These are phyloP conservation scores for Piprites chloris DNA, from an alignment of 2,113 vertebrate genomes.

Conservation along the genomic window DNA sequence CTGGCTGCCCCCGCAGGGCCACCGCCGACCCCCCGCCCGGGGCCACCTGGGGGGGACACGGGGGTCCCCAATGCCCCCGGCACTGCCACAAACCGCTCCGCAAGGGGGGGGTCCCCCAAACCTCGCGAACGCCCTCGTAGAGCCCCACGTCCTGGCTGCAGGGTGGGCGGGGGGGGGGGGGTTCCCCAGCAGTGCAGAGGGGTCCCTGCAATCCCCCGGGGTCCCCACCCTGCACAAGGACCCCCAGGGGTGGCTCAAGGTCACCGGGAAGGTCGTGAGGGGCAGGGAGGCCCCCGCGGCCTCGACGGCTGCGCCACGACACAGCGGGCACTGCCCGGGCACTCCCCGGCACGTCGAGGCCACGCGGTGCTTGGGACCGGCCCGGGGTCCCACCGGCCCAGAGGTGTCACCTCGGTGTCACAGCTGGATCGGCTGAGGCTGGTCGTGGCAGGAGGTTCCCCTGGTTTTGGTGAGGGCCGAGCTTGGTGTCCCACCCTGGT, in stretches of 20 bases:
- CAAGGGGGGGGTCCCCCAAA: background rate
- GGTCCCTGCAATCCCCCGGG: background rate
- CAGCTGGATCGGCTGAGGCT: rapidly evolving
- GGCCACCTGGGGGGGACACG: background rate
- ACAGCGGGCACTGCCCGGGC: background rate
- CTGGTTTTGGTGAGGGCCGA: background rate
- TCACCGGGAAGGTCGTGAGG: background rate
- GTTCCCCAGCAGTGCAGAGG: background rate
- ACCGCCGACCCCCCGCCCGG: background rate
- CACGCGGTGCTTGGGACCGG: rapidly evolving
- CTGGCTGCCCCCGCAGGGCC: background rate
- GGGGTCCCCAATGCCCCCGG: background rate
- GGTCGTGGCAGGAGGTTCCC: rapidly evolving
- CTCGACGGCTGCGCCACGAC: background rate
- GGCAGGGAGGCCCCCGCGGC: background rate
- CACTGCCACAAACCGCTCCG: background rate
- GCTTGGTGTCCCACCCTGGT: background rate
- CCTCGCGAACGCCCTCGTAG: rapidly evolving
- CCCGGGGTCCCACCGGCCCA: background rate
- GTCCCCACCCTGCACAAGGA: background rate
- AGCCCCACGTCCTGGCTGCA: rapidly evolving
- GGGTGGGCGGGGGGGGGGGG: background rate
- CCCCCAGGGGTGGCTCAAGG: background rate
- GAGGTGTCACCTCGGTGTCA: rapidly evolving
- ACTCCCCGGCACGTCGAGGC: background rate